Evolutionary conservation across 2,797 vertebrate species (phyloP).

Genomic region (Pangasius krempfi): DNA sequence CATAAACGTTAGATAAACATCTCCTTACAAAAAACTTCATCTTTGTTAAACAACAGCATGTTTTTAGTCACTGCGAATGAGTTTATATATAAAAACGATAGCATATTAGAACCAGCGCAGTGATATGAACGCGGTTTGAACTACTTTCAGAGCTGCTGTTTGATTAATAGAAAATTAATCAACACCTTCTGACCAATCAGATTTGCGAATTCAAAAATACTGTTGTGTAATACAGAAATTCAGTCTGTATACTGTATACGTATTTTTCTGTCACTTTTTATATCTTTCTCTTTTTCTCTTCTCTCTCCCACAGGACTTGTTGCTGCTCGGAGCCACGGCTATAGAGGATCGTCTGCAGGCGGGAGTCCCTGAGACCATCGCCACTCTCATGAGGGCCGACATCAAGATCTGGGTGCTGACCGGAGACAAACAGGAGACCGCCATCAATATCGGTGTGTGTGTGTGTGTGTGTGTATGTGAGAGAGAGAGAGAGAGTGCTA

Average conservation of each 20-base stretch:
- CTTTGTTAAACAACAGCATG: neutral
- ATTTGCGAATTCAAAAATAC: neutral
- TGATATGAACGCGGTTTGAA: neutral
- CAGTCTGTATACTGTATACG: neutral
- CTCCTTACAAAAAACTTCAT: neutral
- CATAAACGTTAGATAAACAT: neutral
- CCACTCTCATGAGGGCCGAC: conserved; percentile 89
- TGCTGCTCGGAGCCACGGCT: conserved; percentile 92
- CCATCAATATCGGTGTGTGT: conserved; percentile 91
- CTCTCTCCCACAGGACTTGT: conserved; percentile 78
- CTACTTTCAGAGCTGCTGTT: neutral
- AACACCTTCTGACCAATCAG: neutral
- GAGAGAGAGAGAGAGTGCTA: neutral
- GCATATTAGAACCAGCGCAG: neutral
- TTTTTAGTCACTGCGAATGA: neutral
- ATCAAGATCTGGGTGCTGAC: conserved; percentile 99
- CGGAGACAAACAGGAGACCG: conserved; percentile 96
- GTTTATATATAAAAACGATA: neutral
- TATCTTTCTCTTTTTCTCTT: conserved; percentile 41
- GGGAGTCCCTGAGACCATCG: conserved; percentile 94
- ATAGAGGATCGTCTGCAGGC: conserved; percentile 95
- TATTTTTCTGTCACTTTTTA: neutral
- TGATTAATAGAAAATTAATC: neutral
- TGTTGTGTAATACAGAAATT: neutral
- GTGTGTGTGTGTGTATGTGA: neutral